Conservation (phyloP, 2,797 vertebrate genomes). For the Macropodus opercularis region DNA sequence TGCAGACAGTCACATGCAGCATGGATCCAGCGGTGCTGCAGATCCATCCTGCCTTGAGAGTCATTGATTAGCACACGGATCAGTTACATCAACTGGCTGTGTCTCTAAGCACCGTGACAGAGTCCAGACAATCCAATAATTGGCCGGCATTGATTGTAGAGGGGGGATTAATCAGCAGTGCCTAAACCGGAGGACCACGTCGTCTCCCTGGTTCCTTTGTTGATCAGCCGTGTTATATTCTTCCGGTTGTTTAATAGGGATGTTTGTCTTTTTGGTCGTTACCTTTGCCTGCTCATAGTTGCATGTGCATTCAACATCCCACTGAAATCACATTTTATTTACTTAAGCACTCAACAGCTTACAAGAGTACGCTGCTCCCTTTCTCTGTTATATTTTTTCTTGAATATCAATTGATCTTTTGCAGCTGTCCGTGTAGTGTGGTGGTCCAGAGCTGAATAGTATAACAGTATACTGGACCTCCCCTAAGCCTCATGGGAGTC, state of each 20-base stretch:
- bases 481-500: constrained; percentile 41
- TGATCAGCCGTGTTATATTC: not conserved
- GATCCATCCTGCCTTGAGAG: constrained; percentile 23
- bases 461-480: constrained; percentile 26
- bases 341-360: too few species aligned
- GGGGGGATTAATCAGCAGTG: constrained; percentile 41
- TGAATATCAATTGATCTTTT: not conserved
- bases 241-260: too few species aligned
- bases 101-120: constrained; percentile 48
- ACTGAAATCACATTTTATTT: not conserved
- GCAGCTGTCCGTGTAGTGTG: not conserved
- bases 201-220: not conserved
- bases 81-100: constrained; percentile 51
- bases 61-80: constrained; percentile 58
- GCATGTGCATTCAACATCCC: not conserved
- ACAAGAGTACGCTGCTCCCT: too few species aligned
- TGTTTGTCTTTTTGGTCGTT: not conserved
- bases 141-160: constrained; percentile 48
- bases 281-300: not conserved
- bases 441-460: not conserved
- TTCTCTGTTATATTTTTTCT: not conserved
- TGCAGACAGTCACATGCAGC: constrained; percentile 19
- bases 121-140: constrained; percentile 59
- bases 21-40: constrained; percentile 17
- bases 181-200: not conserved